phyloP scores from a whole-genome alignment of 2,888 invertebrate genomes.

The Macrostomum cliftonense region DNA sequence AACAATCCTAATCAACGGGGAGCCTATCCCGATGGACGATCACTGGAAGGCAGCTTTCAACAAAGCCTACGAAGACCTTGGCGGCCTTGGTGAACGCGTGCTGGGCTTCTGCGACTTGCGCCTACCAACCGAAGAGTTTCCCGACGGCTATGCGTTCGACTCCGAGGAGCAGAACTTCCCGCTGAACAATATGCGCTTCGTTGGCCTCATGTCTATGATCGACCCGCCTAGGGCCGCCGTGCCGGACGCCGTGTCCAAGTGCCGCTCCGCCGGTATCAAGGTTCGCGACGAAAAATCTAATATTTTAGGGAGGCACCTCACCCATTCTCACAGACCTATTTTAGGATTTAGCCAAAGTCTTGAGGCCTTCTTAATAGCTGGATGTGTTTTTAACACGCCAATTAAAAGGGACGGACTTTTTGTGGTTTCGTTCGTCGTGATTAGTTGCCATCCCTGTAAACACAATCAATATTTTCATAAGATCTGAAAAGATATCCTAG shows the following conservation, averaged over 20 bases:
- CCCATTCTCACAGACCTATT: too few species aligned
- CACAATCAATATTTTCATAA: too few species aligned
- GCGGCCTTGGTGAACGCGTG: constrained; percentile 66
- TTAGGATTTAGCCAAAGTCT: too few species aligned
- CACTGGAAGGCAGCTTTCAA: constrained; percentile 88
- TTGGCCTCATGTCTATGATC: constrained; percentile 94
- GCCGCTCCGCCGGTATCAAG: constrained; percentile 88
- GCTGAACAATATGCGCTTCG: constrained; percentile 55
- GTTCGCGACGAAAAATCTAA: too few species aligned
- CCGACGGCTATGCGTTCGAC: constrained; percentile 73
- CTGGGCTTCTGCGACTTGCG: constrained; percentile 74
- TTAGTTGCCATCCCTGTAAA: too few species aligned
- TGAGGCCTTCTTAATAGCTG: too few species aligned
- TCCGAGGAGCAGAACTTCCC: constrained; percentile 56
- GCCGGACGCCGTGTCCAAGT: constrained; percentile 91
- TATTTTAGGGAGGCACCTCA: too few species aligned
- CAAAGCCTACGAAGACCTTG: constrained; percentile 64
- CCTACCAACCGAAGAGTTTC: constrained; percentile 75
- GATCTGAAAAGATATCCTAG: too few species aligned
- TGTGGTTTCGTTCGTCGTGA: too few species aligned
- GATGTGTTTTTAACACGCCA: too few species aligned
- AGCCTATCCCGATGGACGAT: constrained; percentile 69
- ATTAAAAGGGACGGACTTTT: too few species aligned
- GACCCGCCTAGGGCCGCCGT: constrained; percentile 92
- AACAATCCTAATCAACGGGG: constrained; percentile 75